Conservation (phyloP, 2,113 vertebrate genomes). For the Limnothrissa miodon region DNA sequence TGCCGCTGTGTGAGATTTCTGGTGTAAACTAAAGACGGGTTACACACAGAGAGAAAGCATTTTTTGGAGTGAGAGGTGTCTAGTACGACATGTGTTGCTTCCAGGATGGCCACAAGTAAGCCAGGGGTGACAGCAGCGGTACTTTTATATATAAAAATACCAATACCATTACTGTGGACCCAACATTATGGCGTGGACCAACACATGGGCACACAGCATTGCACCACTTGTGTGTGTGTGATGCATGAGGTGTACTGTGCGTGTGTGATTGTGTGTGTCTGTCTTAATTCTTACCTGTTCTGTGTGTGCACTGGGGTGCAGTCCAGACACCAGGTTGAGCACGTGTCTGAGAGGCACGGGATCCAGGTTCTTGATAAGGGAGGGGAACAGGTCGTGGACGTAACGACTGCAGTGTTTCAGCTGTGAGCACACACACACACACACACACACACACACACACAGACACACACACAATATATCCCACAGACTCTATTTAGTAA, state of each 20-base stretch:
- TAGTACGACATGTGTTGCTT: too few species aligned
- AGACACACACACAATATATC: constrained; percentile 28
- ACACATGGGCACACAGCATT: too few species aligned
- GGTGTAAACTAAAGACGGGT: too few species aligned
- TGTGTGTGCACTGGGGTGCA: constrained; percentile 96
- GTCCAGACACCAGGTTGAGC: constrained; percentile 92
- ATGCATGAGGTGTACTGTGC: constrained; percentile 57
- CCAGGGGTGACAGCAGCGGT: too few species aligned
- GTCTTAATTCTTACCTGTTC: constrained; percentile 83
- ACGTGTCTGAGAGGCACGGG: constrained; percentile 95
- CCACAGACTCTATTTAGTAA: too few species aligned
- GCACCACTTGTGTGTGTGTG: constrained; percentile 19
- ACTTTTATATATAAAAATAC: too few species aligned
- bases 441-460: neutral
- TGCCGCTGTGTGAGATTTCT: too few species aligned
- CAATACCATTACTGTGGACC: too few species aligned
- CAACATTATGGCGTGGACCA: too few species aligned
- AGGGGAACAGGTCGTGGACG: constrained; percentile 98
- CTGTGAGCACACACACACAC: constrained; percentile 61
- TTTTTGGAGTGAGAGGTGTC: too few species aligned
- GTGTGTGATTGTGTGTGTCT: constrained; percentile 79
- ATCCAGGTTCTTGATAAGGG: constrained; percentile 97
- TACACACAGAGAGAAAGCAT: too few species aligned
- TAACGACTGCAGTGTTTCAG: constrained; percentile 98
- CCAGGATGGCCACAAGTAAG: too few species aligned